These are phyloP conservation scores for Forficula auricularia DNA, from an alignment of 1,140 invertebrate genomes.

Conservation along the genomic window DNA sequence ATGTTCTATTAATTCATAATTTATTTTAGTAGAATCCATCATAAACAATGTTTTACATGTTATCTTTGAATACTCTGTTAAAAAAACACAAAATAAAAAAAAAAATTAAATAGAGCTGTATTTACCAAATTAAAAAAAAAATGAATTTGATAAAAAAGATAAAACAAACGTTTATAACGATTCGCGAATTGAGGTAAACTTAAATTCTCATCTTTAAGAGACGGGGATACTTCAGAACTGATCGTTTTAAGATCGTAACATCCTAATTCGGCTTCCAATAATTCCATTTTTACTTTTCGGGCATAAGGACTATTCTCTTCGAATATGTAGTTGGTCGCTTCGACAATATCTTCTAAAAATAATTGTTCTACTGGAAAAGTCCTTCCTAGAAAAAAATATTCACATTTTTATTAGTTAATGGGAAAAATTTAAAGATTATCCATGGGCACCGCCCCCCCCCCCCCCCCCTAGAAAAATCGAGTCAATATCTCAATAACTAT, in stretches of 20 bases:
- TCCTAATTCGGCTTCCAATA: constrained; percentile 37
- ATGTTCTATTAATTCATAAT: constrained; percentile 59
- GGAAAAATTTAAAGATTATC: no score
- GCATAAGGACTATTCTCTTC: constrained; percentile 52
- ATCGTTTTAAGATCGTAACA: constrained; percentile 35
- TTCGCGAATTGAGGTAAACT: constrained; percentile 39
- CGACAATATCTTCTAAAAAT: constrained; percentile 59
- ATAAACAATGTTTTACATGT: constrained; percentile 57
- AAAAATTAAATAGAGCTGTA: not conserved
- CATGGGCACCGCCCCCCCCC: not conserved
- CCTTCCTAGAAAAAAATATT: constrained; percentile 24
- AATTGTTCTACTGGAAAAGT: constrained; percentile 67
- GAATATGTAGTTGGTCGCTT: constrained; percentile 44
- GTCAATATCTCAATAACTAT: no score
- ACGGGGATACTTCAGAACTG: constrained; percentile 22
- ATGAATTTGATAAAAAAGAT: not conserved
- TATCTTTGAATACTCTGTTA: constrained; percentile 33
- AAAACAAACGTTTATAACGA: constrained; percentile 32
- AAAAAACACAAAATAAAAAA: constrained; percentile 16
- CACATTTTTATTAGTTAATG: not conserved
- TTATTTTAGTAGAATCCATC: constrained; percentile 59
- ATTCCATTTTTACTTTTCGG: constrained; percentile 38
- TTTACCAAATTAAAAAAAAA: no score
- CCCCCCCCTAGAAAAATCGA: no score
- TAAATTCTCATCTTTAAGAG: constrained; percentile 48